These are phyloP conservation scores for Chrysolina haemoptera DNA, from an alignment of 2,888 invertebrate genomes.

Conservation along the genomic window DNA sequence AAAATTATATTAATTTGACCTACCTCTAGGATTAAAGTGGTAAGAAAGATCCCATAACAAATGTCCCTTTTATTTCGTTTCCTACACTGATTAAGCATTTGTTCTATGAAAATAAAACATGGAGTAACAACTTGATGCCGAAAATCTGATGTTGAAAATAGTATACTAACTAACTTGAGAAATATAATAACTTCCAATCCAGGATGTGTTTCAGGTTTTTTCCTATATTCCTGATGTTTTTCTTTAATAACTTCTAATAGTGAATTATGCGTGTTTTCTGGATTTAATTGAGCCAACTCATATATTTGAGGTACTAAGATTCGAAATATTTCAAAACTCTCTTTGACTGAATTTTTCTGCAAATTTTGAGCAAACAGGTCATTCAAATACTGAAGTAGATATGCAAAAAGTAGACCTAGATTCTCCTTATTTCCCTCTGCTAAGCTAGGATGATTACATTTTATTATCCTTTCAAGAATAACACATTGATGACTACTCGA, in stretches of 20 bases:
- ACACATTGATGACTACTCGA: slow-evolving; percentile 78
- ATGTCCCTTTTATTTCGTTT: slow-evolving; percentile 79
- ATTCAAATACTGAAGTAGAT: slow-evolving; percentile 84
- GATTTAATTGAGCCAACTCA: slow-evolving; percentile 81
- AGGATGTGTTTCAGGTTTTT: slow-evolving; percentile 75
- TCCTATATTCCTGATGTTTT: slow-evolving; percentile 78
- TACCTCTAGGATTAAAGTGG: slow-evolving; percentile 82
- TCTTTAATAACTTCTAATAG: slow-evolving; percentile 81
- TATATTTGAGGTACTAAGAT: slow-evolving; percentile 73
- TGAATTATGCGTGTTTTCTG: slow-evolving; percentile 78
- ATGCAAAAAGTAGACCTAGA: slow-evolving; percentile 81
- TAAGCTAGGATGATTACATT: slow-evolving; percentile 89
- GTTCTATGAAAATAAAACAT: slow-evolving; percentile 85
- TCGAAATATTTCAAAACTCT: slow-evolving; percentile 76
- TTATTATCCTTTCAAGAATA: slow-evolving; percentile 86
- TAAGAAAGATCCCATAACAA: slow-evolving; percentile 83
- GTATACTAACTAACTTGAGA: slow-evolving; percentile 84
- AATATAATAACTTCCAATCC: slow-evolving; percentile 81
- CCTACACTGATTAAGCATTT: slow-evolving; percentile 79
- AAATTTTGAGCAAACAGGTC: slow-evolving; percentile 73
- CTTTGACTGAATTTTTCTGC: slow-evolving; percentile 67
- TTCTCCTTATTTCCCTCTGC: slow-evolving; percentile 84
- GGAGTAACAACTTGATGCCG: slow-evolving; percentile 92
- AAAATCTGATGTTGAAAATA: slow-evolving; percentile 94
- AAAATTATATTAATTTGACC: slow-evolving; percentile 38